These are phyloP conservation scores for Brachionus koreanus DNA, from an alignment of 1,140 invertebrate species.

Conservation along the genomic window DNA sequence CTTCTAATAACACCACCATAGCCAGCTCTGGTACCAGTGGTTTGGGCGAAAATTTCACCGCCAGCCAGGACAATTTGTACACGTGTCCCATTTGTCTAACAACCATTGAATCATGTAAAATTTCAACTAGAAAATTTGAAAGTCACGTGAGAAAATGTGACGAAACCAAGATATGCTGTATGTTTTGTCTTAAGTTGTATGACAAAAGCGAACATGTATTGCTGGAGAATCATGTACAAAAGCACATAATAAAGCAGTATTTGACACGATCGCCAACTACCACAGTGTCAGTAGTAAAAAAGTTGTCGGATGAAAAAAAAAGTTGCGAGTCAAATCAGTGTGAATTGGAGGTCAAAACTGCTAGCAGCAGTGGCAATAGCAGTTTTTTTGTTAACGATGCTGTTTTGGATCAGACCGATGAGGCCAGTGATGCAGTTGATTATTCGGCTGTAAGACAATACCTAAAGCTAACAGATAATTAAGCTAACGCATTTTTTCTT, in stretches of 20 bases:
- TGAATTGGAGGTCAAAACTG: not conserved
- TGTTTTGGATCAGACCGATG: not conserved
- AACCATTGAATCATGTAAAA: slow-evolving; percentile 17
- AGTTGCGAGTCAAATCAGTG: not conserved
- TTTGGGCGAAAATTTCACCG: not conserved
- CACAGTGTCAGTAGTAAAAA: not conserved
- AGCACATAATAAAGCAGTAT: slow-evolving; percentile 22
- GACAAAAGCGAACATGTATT: slow-evolving; percentile 2
- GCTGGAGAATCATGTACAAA: slow-evolving; percentile 34
- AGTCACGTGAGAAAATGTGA: slow-evolving; percentile 33
- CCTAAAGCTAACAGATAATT: not conserved
- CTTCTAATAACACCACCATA: not conserved
- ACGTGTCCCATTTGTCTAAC: slow-evolving; percentile 14
- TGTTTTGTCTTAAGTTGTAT: slow-evolving; percentile 42
- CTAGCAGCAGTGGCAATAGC: slow-evolving; percentile 4
- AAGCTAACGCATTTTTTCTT: not conserved
- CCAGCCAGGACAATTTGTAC: slow-evolving; percentile 9
- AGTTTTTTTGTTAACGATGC: slow-evolving; percentile 22
- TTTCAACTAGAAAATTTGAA: not conserved
- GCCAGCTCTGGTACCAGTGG: not conserved
- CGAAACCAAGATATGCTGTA: not conserved
- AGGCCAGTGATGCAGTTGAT: not conserved
- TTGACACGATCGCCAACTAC: slow-evolving; percentile 31
- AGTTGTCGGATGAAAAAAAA: not conserved
- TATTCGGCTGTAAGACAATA: not conserved